Base-by-base conservation (phyloP, 2,113 vertebrate species). In the Alligator sinensis region DNA sequence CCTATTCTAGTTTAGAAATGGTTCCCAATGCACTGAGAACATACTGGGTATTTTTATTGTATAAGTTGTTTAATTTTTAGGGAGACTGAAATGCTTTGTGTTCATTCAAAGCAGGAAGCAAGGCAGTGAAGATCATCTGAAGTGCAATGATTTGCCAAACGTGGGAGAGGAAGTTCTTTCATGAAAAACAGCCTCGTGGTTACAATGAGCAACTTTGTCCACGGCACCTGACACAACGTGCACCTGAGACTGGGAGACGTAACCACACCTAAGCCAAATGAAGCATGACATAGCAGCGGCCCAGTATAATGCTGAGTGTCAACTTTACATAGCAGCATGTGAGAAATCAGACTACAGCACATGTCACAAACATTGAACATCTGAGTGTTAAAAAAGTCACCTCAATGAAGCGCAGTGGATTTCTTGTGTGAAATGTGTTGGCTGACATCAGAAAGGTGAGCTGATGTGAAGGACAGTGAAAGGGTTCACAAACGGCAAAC, bases 121-220 rank as follows among this genome's bases (percentile, higher is more conserved):
- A 97, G 98, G 98, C 97, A 99, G 98, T 4, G 98, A 98, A 87
- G 99, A 99, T 66, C 98, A 98, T 79, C 94, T 98, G 92, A 98
- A 92, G 93, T 98, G 97, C 81, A 96, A 98, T n/a, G 98, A 99
- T 80, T 97, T 98, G 94, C 98, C 98, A 95, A 98, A 98, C 3
- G 97, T 98, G 80, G 98, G 98, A 93, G 98, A 99, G 95, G 98
- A 99, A 93, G 97, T 98, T 91, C 98, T 98, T 90, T 98, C 98
- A 9, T 99, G 99, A 99, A 61, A 59, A 4, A 22, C 2, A 1
- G 79, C 78, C 12, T 30, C 0, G 7, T 0, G 68, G 94, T 93
- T 93, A 94, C 94, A 57, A 82, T 64, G 93, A 87, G 88, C 91
- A 85, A 4, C 80, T 80, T 0, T 7, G 61, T 18, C 77, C 11